Evolutionary conservation across 2,797 vertebrate species (phyloP).

Genomic region (Podargus strigoides): DNA sequence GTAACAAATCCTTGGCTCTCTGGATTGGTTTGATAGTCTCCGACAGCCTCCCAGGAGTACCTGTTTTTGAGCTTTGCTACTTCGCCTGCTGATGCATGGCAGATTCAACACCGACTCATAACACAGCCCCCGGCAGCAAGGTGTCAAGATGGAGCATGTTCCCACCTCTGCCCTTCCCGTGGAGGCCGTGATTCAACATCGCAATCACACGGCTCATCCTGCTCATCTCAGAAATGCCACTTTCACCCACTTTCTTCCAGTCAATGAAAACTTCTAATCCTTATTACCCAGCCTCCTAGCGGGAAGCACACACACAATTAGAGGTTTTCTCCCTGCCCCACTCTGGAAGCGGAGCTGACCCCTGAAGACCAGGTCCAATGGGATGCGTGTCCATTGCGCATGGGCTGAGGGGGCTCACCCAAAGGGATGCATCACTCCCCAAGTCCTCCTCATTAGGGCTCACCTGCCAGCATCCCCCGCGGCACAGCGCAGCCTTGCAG

Average conservation of each 20-base stretch:
- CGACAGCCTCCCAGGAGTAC: background rate
- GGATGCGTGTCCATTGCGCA: fast-evolving
- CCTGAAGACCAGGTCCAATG: background rate
- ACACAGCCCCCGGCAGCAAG: background rate
- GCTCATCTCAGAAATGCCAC: background rate
- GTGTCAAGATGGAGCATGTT: background rate
- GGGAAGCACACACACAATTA: background rate
- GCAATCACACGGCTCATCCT: background rate
- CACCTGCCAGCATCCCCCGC: constrained; percentile 17
- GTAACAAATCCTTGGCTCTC: background rate
- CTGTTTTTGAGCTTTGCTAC: background rate
- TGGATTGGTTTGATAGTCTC: background rate
- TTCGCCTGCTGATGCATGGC: fast-evolving
- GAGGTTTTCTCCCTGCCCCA: background rate
- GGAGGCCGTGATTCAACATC: background rate
- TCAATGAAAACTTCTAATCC: background rate
- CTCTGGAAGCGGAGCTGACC: background rate
- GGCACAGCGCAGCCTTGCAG: background rate
- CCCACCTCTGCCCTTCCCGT: background rate
- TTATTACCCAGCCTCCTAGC: background rate
- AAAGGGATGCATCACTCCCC: background rate
- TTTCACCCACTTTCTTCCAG: background rate
- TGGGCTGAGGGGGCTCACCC: background rate
- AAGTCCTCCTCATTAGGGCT: fast-evolving
- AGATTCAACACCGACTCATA: background rate